Percentiles rank a stretch among this genome's conserved stretches.
These are phyloP conservation scores for Endomychus coccineus DNA, from an alignment of 2,888 invertebrate genomes.

Conservation along the genomic window DNA sequence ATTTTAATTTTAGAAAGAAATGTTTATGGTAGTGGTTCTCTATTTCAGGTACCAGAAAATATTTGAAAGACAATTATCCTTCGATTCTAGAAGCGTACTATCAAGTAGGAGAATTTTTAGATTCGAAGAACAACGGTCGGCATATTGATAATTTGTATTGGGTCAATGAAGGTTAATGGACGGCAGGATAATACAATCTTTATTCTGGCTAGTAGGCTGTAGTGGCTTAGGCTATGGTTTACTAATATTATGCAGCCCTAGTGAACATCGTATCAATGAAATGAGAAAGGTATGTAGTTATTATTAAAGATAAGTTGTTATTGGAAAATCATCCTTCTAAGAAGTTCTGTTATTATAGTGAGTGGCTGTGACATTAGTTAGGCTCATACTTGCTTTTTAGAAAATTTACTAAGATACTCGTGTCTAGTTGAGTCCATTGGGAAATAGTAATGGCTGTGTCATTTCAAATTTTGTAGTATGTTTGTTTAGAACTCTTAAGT, in stretches of 20 bases:
- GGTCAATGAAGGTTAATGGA: constrained; percentile 47
- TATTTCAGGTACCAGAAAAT: constrained; percentile 61
- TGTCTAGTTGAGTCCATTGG: too few species aligned
- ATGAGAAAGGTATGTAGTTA: constrained; percentile 26
- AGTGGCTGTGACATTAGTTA: too few species aligned
- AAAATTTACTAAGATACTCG: too few species aligned
- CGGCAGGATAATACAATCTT: constrained; percentile 39
- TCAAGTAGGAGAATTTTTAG: constrained; percentile 56
- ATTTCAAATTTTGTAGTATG: too few species aligned
- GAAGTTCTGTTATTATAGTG: too few species aligned
- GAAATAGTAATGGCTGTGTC: too few species aligned
- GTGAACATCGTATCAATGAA: constrained; percentile 34
- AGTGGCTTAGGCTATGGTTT: constrained; percentile 56
- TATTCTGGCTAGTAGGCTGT: constrained; percentile 54
- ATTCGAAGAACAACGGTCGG: constrained; percentile 45
- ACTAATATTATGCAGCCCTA: constrained; percentile 50
- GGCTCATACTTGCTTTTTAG: too few species aligned
- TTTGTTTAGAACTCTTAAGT: too few species aligned
- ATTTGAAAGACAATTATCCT: constrained; percentile 59
- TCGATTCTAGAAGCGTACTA: constrained; percentile 63
- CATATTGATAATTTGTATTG: constrained; percentile 52
- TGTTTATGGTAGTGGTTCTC: constrained; percentile 11
- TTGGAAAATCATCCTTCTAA: too few species aligned
- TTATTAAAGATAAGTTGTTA: too few species aligned
- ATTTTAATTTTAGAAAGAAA: constrained; percentile 6